A percentile compares a stretch with the other conserved stretches of the same genome.
Conservation (phyloP, 64 coral and sea anemone species). For the Stylophora pistillata region DNA sequence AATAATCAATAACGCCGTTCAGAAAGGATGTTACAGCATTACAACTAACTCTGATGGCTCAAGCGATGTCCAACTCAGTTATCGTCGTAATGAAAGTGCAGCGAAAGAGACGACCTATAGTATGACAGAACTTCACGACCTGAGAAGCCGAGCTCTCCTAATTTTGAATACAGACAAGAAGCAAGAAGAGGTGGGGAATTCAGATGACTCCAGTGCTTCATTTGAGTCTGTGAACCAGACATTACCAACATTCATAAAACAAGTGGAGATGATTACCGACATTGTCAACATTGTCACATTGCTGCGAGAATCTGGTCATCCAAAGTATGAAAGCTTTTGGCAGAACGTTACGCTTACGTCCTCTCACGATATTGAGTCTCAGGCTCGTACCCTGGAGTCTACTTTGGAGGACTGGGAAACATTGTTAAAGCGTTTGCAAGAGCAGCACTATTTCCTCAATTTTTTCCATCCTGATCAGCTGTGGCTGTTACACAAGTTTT, state of each 20-base stretch:
- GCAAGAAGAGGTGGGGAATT: neutral
- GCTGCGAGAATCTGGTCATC: slow-evolving; percentile 67
- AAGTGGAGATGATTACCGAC: slow-evolving; percentile 77
- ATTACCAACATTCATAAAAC: slow-evolving; percentile 52
- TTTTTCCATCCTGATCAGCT: slow-evolving; percentile 86
- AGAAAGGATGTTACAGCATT: slow-evolving; percentile 41
- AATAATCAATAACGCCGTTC: slow-evolving; percentile 63
- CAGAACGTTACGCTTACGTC: slow-evolving; percentile 19
- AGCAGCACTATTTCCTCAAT: slow-evolving; percentile 76
- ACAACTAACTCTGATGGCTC: neutral
- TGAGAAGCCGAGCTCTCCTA: slow-evolving; percentile 86
- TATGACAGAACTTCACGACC: slow-evolving; percentile 63
- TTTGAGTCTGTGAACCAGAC: neutral
- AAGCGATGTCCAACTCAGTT: slow-evolving; percentile 27
- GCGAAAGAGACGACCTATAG: slow-evolving; percentile 29
- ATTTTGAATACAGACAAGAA: slow-evolving; percentile 51
- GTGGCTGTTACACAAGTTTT: slow-evolving; percentile 41
- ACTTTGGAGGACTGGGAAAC: slow-evolving; percentile 48
- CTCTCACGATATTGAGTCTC: slow-evolving; percentile 48
- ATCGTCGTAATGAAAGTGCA: slow-evolving; percentile 1
- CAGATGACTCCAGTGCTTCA: neutral
- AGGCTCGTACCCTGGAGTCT: slow-evolving; percentile 2
- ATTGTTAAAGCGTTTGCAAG: slow-evolving; percentile 20
- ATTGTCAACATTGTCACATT: slow-evolving; percentile 32
- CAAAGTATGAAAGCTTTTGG: slow-evolving; percentile 50